These are phyloP conservation scores for Melanostoma scalare DNA, from an alignment of 2,888 invertebrate species.

Conservation along the genomic window DNA sequence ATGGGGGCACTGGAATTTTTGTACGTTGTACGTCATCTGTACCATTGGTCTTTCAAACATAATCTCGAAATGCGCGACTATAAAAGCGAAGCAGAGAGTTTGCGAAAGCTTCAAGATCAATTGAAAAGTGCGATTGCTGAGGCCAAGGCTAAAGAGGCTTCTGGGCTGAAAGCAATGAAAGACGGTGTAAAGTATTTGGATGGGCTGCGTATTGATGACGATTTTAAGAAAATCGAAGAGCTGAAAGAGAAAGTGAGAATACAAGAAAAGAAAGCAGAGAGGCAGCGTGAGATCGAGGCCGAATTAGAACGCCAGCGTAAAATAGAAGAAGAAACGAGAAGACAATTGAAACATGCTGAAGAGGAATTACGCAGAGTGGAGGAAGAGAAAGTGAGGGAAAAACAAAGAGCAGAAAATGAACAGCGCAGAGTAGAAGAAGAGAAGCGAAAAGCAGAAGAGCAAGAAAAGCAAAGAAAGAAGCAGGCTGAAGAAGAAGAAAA, in stretches of 20 bases:
- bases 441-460: constrained; percentile 17
- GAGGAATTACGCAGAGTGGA: constrained; percentile 75
- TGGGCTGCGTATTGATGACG: constrained; percentile 79
- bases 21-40: constrained; percentile 80
- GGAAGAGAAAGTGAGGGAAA: constrained; percentile 61
- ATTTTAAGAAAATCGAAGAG: constrained; percentile 74
- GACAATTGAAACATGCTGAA: constrained; percentile 78
- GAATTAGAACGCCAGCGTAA: constrained; percentile 78
- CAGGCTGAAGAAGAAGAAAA: constrained; percentile 71
- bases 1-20: constrained; percentile 87
- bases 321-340: constrained; percentile 78
- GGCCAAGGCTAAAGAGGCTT: constrained; percentile 75
- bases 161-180: constrained; percentile 78
- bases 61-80: constrained; percentile 67
- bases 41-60: constrained; percentile 80
- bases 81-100: constrained; percentile 74
- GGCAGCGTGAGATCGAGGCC: constrained; percentile 75
- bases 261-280: constrained; percentile 65
- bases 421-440: constrained; percentile 34
- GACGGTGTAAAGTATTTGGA: constrained; percentile 80
- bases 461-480: constrained; percentile 39
- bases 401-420: constrained; percentile 23
- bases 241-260: constrained; percentile 69
- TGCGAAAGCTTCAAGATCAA: constrained; percentile 78
- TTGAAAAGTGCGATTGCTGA: constrained; percentile 76